Evolutionary conservation across 2,888 invertebrate species (phyloP).

Genomic region (Amphipyra tragopoginis): DNA sequence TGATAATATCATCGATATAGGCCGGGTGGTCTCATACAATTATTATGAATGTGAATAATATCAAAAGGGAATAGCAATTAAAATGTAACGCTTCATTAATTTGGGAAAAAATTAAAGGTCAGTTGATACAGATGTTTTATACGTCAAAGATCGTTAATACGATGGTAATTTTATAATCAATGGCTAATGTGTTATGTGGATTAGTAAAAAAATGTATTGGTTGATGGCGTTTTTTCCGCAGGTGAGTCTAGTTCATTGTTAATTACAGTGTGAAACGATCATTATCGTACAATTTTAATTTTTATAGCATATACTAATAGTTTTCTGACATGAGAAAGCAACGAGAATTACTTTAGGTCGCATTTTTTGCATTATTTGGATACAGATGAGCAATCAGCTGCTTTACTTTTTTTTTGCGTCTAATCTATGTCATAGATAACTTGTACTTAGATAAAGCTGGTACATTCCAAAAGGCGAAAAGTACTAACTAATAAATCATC

Average conservation of each 20-base stretch:
- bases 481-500: too few relatives aligned
- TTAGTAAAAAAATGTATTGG: slow-evolving; percentile 29
- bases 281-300: too few relatives aligned
- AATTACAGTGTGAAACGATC: too few relatives aligned
- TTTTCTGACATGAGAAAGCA: background rate
- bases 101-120: slow-evolving; percentile 47
- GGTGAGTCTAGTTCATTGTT: too few relatives aligned
- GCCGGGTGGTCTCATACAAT: slow-evolving; percentile 40
- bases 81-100: slow-evolving; percentile 54
- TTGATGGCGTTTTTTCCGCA: background rate
- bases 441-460: too few relatives aligned
- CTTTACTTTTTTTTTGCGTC: background rate
- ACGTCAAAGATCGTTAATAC: slow-evolving; percentile 22
- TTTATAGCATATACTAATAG: too few relatives aligned
- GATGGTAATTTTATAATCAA: slow-evolving; percentile 25
- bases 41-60: slow-evolving; percentile 27
- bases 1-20: slow-evolving; percentile 21
- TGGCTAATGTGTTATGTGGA: slow-evolving; percentile 23
- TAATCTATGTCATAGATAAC: too few relatives aligned
- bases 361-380: background rate
- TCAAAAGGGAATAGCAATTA: slow-evolving; percentile 44
- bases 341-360: background rate
- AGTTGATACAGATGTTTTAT: slow-evolving; percentile 43
- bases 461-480: too few relatives aligned
- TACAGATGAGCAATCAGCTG: background rate